phyloP scores from a whole-genome alignment of 2,888 invertebrate genomes.

The Parnassius mnemosyne region DNA sequence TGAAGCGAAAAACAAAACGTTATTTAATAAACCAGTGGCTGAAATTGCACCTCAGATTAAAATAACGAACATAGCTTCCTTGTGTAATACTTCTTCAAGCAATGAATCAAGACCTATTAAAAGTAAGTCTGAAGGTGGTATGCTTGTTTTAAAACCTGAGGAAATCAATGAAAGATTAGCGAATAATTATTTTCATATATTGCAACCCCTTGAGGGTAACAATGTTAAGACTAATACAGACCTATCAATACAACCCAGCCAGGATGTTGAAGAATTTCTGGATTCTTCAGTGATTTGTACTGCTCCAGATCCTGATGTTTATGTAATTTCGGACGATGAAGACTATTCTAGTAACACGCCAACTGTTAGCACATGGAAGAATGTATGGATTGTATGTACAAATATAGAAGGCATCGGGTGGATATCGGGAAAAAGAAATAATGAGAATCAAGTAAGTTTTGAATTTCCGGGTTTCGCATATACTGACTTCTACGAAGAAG shows the following conservation, averaged over 20 bases:
- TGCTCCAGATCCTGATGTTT: constrained; percentile 36
- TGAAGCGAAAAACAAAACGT: constrained; percentile 3
- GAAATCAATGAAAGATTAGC: constrained; percentile 61
- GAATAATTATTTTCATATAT: constrained; percentile 16
- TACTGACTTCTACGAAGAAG: constrained; percentile 52
- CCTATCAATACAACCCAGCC: constrained; percentile 1
- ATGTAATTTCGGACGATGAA: constrained; percentile 45
- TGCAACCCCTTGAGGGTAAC: constrained; percentile 8
- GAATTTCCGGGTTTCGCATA: constrained; percentile 62
- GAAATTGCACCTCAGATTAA: constrained; percentile 54
- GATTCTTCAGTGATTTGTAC: constrained; percentile 37
- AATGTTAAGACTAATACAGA: neutral
- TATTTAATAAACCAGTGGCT: constrained; percentile 37
- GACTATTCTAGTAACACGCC: constrained; percentile 25
- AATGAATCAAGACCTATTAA: constrained; percentile 18
- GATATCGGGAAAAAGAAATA: constrained; percentile 49
- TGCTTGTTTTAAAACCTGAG: constrained; percentile 70
- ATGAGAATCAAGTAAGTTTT: constrained; percentile 48
- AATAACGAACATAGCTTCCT: constrained; percentile 29
- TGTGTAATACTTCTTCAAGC: constrained; percentile 10
- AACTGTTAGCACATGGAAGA: constrained; percentile 29
- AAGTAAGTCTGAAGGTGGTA: constrained; percentile 42
- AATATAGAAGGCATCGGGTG: constrained; percentile 55
- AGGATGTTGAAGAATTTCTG: constrained; percentile 54
- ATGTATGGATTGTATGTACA: constrained; percentile 56